phyloP scores from a whole-genome alignment of 2,113 vertebrate species.

The Nothoprocta pentlandii region DNA sequence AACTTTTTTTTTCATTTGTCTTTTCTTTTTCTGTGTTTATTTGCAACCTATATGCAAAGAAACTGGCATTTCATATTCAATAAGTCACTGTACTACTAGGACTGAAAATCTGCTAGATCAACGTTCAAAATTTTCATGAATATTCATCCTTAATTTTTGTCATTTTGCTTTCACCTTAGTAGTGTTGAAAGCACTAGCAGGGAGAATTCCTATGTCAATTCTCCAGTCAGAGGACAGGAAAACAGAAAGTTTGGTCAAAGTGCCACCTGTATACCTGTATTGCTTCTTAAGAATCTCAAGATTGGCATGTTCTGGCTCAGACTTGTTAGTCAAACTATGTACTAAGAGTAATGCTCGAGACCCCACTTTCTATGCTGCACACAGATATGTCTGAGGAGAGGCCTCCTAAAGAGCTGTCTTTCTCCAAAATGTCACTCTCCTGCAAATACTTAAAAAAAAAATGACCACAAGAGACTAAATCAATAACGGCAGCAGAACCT shows the following conservation, averaged over 20 bases:
- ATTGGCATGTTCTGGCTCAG: not conserved
- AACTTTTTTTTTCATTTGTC: not conserved
- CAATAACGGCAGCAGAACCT: not conserved
- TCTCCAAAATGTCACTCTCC: not conserved
- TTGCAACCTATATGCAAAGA: not conserved
- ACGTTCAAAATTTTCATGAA: not conserved
- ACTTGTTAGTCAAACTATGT: not conserved
- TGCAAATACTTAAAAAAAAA: not conserved
- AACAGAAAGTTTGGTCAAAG: not conserved
- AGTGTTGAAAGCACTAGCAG: not conserved
- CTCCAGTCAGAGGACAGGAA: not conserved
- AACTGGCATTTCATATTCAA: not conserved
- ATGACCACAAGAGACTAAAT: not conserved
- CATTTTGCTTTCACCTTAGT: not conserved
- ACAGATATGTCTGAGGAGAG: rapidly evolving
- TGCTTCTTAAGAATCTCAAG: not conserved
- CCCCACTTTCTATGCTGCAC: not conserved
- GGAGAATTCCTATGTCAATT: not conserved
- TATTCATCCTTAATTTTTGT: not conserved
- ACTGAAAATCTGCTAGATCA: not conserved
- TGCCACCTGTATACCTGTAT: not conserved
- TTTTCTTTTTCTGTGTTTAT: not conserved
- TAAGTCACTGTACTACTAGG: rapidly evolving
- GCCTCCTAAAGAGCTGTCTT: not conserved
- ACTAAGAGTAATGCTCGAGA: not conserved